Percentiles rank a stretch among this genome's conserved stretches.
These are phyloP conservation scores for Eristalis arbustorum DNA, from an alignment of 2,888 invertebrate species.

Conservation along the genomic window DNA sequence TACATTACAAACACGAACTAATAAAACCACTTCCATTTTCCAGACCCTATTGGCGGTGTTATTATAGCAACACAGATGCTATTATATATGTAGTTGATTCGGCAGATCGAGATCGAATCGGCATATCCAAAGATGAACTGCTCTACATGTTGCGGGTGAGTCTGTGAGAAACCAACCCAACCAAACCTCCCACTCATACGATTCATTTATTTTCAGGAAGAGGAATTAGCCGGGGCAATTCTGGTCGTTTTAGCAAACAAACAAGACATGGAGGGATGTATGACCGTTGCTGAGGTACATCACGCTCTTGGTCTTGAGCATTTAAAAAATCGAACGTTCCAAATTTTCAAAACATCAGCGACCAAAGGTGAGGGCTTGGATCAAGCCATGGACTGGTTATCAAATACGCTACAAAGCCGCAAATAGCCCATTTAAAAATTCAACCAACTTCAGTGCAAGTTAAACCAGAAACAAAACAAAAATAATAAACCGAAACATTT, in stretches of 20 bases:
- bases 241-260: conserved; percentile 99
- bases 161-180: conserved; percentile 68
- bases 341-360: conserved; percentile 98
- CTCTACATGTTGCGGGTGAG: conserved; percentile 97
- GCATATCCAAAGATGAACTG: conserved; percentile 98
- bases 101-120: conserved; percentile 98
- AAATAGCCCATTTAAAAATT: conserved; percentile 83
- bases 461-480: conserved; percentile 11
- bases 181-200: neutral
- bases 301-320: conserved; percentile 97
- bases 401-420: conserved; percentile 92
- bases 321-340: conserved; percentile 96
- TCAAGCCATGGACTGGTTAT: conserved; percentile 99
- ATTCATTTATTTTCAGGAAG: conserved; percentile 85
- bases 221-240: conserved; percentile 97
- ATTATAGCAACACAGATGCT: conserved; percentile 99
- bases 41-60: conserved; percentile 99
- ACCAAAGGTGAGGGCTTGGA: conserved; percentile 98
- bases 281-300: conserved; percentile 98
- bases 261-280: conserved; percentile 99
- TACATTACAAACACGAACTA: neutral
- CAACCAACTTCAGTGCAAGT: neutral
- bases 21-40: conserved; percentile 75
- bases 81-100: conserved; percentile 99
- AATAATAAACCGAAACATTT: neutral